A percentile compares a stretch with the other conserved stretches of the same genome.
phyloP scores from a whole-genome alignment of 2,888 invertebrate species.

The Macrostomum cliftonense region DNA sequence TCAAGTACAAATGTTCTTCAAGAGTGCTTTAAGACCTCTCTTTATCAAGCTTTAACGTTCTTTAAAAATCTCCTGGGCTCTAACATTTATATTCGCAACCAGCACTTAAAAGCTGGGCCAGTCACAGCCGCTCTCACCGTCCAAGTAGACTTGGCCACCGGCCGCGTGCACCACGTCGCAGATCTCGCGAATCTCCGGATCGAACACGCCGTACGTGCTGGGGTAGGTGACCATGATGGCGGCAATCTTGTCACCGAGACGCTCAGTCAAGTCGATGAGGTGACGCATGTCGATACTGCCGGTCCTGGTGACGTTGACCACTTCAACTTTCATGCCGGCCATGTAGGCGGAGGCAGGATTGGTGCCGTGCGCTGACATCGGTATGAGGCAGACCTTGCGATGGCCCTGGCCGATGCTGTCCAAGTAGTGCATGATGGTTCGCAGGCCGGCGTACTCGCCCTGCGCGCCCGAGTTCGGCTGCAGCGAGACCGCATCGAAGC shows the following conservation, averaged over 20 bases:
- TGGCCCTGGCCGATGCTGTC: constrained; percentile 59
- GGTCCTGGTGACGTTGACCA: constrained; percentile 42
- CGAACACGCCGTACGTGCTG: constrained; percentile 93
- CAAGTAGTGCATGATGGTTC: constrained; percentile 83
- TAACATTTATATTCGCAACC: too few relatives aligned
- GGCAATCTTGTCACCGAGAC: constrained; percentile 58
- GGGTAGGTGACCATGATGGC: constrained; percentile 98
- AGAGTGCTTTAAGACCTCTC: too few relatives aligned
- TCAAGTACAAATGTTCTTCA: too few relatives aligned
- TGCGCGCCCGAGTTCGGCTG: constrained; percentile 72
- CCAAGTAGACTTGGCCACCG: constrained; percentile 92
- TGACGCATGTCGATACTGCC: constrained; percentile 79
- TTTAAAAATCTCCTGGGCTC: too few relatives aligned
- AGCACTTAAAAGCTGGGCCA: too few relatives aligned
- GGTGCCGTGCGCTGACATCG: constrained; percentile 92
- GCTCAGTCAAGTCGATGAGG: constrained; percentile 57
- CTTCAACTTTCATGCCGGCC: constrained; percentile 88
- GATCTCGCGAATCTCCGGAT: constrained; percentile 75
- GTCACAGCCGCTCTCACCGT: constrained; percentile 46
- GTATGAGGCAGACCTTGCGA: constrained; percentile 72
- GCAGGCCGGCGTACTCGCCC: constrained; percentile 88
- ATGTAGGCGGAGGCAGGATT: constrained; percentile 99
- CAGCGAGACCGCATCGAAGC: constrained; percentile 86
- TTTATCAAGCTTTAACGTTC: too few relatives aligned
- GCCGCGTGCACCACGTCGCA: constrained; percentile 71